Evolutionary conservation across 2,888 invertebrate species (phyloP), one percentile per base, ranked within the genome.

Genomic region (Sesamia inferens): DNA sequence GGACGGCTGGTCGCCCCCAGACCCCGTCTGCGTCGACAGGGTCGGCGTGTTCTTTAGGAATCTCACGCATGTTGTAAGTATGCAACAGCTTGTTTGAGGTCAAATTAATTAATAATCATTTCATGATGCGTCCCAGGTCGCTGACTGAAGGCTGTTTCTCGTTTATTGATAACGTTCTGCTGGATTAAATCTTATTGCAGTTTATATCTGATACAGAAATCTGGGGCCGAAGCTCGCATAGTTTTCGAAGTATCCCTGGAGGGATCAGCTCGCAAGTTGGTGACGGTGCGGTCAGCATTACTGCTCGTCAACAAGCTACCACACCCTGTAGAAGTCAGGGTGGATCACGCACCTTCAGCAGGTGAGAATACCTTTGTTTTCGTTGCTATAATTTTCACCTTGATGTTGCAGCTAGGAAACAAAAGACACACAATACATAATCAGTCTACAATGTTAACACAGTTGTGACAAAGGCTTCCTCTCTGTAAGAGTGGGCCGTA

Each of bases 11-110:
- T 97, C 97, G 82, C 95, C 97, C 84, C 97, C 99, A 68, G 97
- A 98, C 84, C 99, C 99, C 0, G 98, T 99, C 22, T 98, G 99
- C 13, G 98, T 99, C 0, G 99, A 99, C 94, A 98, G 98, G 92
- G 99, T 99, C 39, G 99, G 99, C 4, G 97, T 98, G 61, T 99
- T 98, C 96, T 99, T 99, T 92, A 95, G 98, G n/a, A 97, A 91
- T 8, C 86, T 95, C 76, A 92, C 93, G 71, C 95, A 95, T 54
- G 79, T 88, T 81, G 95, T 94, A 55, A 74, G 74, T 77, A 22
- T 24, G 10, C 58, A 16, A n/a, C 61, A 10, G 0, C 8, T 61
- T 58, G 14, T 47, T 24, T 8, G 1, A 24, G 31, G 3, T 57
- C 24, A 4, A 7, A 24, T 57, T 3, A 16, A 24, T 57, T 0